These are phyloP conservation scores for Brachionus rotundiformis DNA, from an alignment of 1,140 invertebrate genomes.

Conservation along the genomic window DNA sequence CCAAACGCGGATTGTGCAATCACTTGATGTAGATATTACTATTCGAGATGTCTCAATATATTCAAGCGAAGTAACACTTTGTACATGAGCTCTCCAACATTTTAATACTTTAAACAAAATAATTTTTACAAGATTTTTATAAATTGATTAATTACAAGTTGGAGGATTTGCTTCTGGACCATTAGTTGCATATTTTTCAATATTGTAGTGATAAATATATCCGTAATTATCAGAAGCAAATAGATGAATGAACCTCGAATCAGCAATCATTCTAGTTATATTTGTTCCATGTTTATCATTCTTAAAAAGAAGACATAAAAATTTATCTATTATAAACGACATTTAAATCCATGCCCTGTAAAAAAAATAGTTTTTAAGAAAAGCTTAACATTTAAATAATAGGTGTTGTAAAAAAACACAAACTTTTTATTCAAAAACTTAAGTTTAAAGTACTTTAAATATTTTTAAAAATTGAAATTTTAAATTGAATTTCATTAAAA, in stretches of 20 bases:
- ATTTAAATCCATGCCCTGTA: no score
- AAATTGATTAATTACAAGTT: slow-evolving; percentile 56
- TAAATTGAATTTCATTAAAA: no score
- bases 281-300: slow-evolving; percentile 34
- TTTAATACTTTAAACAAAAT: slow-evolving; percentile 55
- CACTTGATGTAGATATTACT: slow-evolving; percentile 61
- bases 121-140: not conserved
- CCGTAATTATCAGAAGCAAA: slow-evolving; percentile 61
- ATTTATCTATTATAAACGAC: no score
- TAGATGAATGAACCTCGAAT: slow-evolving; percentile 52
- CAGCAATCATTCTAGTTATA: slow-evolving; percentile 26
- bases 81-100: slow-evolving; percentile 62
- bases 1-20: slow-evolving; percentile 64
- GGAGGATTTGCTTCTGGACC: slow-evolving; percentile 55
- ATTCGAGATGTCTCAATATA: slow-evolving; percentile 59
- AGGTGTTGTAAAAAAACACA: no score
- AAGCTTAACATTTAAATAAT: no score
- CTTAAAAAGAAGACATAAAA: no score
- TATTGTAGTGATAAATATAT: slow-evolving; percentile 62
- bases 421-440: no score
- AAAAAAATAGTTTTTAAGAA: no score
- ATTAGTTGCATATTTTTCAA: slow-evolving; percentile 59
- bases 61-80: slow-evolving; percentile 59
- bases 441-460: no score
- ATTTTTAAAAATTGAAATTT: not conserved